phyloP scores from a whole-genome alignment of 2,888 invertebrate species.

The Rhamphomyia laevipes region DNA sequence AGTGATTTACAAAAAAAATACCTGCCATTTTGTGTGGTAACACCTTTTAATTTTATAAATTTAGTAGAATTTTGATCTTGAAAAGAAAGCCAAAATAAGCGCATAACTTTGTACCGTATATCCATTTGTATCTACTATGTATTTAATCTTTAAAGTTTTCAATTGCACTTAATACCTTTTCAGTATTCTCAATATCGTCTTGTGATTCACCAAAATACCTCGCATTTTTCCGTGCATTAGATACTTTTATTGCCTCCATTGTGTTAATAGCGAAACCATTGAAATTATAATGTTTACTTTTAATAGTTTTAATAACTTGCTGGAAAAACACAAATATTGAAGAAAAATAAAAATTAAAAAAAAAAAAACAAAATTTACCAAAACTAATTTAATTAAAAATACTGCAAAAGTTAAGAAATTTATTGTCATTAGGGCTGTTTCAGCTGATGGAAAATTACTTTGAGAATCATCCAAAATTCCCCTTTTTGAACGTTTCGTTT shows the following conservation, averaged over 20 bases:
- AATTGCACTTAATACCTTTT: conserved; percentile 7
- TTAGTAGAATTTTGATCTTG: no score
- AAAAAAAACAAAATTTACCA: conserved; percentile 44
- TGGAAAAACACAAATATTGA: conserved; percentile 32
- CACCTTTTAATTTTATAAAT: no score
- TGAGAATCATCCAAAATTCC: conserved; percentile 40
- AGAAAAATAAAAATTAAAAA: neutral
- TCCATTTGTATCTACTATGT: no score
- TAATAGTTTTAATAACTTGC: conserved; percentile 56
- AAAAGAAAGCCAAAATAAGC: no score
- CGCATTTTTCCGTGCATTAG: conserved; percentile 3
- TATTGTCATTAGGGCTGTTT: conserved; percentile 70
- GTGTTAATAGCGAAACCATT: conserved; percentile 24
- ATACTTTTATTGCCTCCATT: conserved; percentile 18
- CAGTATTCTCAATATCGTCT: conserved; percentile 2
- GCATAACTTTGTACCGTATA: no score
- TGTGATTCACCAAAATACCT: neutral
- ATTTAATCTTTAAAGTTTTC: neutral
- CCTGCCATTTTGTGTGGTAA: no score
- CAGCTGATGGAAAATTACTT: conserved; percentile 67
- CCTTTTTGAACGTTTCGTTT: conserved; percentile 22
- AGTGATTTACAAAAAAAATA: no score
- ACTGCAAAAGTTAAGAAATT: conserved; percentile 78
- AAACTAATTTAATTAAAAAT: conserved; percentile 68
- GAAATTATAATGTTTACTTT: conserved; percentile 42